phyloP scores from a whole-genome alignment of 2,113 vertebrate species.

The Cochlearius cochlearius region DNA sequence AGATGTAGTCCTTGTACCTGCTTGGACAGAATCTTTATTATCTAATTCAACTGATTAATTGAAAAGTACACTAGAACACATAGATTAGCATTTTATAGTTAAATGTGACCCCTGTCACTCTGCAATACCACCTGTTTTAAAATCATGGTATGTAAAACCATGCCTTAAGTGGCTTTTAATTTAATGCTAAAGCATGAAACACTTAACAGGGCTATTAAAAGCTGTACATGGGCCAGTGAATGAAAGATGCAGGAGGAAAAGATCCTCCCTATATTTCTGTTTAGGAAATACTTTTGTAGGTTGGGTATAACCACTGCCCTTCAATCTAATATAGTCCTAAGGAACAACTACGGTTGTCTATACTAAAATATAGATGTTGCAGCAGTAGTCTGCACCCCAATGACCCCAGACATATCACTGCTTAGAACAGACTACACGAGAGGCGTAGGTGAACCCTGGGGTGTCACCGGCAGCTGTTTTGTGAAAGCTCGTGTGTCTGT shows the following conservation, averaged over 20 bases:
- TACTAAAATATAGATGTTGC: not conserved
- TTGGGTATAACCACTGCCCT: not conserved
- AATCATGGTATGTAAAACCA: not conserved
- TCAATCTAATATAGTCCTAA: not conserved
- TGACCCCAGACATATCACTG: not conserved
- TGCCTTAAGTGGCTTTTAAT: constrained; percentile 16
- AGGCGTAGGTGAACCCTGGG: not conserved
- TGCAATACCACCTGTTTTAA: not conserved
- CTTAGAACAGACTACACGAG: not conserved
- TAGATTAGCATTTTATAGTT: not conserved
- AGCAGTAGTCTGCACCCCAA: not conserved
- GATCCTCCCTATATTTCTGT: not conserved
- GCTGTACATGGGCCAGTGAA: not conserved
- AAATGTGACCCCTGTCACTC: not conserved
- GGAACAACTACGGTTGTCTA: not conserved
- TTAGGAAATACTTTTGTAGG: not conserved
- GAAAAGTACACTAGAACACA: not conserved
- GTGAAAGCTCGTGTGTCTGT: not conserved
- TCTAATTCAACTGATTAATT: not conserved
- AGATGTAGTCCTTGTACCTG: not conserved
- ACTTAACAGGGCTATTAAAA: not conserved
- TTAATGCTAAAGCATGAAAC: not conserved
- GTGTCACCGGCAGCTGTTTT: not conserved
- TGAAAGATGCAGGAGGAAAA: not conserved
- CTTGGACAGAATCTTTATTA: not conserved